Base-by-base conservation (phyloP, 2,888 invertebrate species). In the Altica lythri region DNA sequence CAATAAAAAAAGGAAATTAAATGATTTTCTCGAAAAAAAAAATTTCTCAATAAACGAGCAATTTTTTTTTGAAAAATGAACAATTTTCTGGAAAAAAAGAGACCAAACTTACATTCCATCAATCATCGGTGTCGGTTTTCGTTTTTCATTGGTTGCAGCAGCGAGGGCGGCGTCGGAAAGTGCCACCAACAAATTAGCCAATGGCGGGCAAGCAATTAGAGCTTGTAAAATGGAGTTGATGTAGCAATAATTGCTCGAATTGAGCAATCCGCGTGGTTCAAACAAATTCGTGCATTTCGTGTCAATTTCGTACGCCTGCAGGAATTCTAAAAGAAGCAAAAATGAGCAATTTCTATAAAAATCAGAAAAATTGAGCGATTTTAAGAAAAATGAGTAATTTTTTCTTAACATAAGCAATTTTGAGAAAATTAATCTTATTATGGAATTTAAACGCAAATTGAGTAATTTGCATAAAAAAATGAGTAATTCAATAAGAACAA, bases 141-240 rank as follows among this genome's bases (percentile, higher is more conserved):
- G 74, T 64, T 76, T 77, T 66, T 72, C 80, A 57, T 71, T 72
- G 51, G 71, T 74, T 59, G 75, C 79, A 8, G 85, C 82, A 67
- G 84, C 84, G 61, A 84, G 81, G 0, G 91, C 88, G 67, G 84
- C 84, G 61, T 85, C 81, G 0, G 91, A 88, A 68, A 95, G 78
- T 27, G 88, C 85, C 67, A 86, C 86, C 65, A 96, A 80, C 71
- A 97, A 81, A 78, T 96, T 95, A 76, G 93, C 95, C 78, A 97
- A 91, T 0, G 96, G 95, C 12, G 96, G 93, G 73, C 97, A 97
- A 9, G 94, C 95, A 19, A 96, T 81, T 63, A 97, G 78, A 0
- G 96, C 95, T 78, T 97, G 95, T 27, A 97, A 79, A 60, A 94
- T 95, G 13, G 96, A 91, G 77, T 97, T 97, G 58, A 96, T 92